Conservation (phyloP, 2,113 vertebrate genomes). For the Oriolus oriolus region DNA sequence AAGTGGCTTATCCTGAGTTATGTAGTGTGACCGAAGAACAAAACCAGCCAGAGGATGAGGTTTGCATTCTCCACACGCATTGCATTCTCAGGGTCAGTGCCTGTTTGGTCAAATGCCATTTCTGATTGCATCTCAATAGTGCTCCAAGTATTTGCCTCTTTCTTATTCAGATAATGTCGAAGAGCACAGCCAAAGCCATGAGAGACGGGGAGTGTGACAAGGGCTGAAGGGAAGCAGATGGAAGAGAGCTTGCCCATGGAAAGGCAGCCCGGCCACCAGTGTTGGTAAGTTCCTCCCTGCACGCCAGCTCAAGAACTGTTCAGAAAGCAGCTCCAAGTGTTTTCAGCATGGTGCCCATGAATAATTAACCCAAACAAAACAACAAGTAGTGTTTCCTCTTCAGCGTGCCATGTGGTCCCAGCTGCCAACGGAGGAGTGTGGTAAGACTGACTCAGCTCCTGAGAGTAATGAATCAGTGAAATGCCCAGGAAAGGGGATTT, state of each 20-base stretch:
- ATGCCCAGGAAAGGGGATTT: neutral
- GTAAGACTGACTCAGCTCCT: neutral
- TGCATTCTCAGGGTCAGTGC: neutral
- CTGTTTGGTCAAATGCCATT: neutral
- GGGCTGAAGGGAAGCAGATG: slow-evolving; percentile 40
- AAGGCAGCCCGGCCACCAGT: neutral
- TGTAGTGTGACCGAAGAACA: fast-evolving
- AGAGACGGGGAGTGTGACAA: neutral
- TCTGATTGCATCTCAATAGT: neutral
- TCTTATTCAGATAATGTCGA: slow-evolving; percentile 41
- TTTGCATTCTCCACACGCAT: neutral
- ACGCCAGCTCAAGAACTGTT: neutral
- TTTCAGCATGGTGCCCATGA: neutral
- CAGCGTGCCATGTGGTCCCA: neutral
- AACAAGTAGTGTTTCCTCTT: neutral
- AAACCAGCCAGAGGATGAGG: neutral
- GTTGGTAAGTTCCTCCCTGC: slow-evolving; percentile 1
- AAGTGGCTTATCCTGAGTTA: neutral
- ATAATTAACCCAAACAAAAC: slow-evolving; percentile 5
- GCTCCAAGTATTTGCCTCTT: neutral
- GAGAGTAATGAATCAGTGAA: neutral
- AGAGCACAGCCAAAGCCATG: neutral
- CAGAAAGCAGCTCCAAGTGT: neutral
- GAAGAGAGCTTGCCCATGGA: neutral
- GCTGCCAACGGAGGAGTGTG: neutral